These are phyloP conservation scores for Hypsibius dujardini DNA, from an alignment of 1,140 invertebrate genomes.

Conservation along the genomic window DNA sequence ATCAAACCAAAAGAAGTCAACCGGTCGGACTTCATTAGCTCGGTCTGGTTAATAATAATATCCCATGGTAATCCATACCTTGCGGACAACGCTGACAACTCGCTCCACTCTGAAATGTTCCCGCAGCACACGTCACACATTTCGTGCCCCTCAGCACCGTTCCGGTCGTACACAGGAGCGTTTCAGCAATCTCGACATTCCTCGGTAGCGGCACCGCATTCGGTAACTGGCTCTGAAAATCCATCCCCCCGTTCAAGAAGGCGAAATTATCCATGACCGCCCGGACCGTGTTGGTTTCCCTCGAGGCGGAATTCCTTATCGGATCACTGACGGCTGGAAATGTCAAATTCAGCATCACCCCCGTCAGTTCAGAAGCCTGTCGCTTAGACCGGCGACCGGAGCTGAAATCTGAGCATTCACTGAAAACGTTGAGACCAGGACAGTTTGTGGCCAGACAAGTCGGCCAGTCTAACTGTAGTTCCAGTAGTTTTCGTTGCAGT, in stretches of 20 bases:
- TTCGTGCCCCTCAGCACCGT: neutral
- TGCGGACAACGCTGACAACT: neutral
- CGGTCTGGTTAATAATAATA: too few species aligned
- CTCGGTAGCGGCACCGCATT: neutral
- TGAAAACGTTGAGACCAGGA: neutral
- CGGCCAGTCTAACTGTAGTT: slow-evolving; percentile 9
- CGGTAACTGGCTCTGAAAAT: neutral
- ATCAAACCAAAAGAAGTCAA: too few species aligned
- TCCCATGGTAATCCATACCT: too few species aligned
- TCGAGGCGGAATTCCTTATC: neutral
- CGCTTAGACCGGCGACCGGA: neutral
- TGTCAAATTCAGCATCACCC: neutral
- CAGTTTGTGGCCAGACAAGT: neutral
- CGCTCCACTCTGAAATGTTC: neutral
- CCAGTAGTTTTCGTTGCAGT: neutral
- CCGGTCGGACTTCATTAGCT: too few species aligned
- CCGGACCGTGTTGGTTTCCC: neutral
- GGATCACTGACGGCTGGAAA: neutral
- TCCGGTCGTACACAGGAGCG: neutral
- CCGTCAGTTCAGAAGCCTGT: neutral
- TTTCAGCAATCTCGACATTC: neutral
- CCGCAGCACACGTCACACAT: neutral
- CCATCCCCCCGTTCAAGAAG: neutral
- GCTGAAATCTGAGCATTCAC: neutral
- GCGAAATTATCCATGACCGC: neutral